Conservation (phyloP, 1,140 invertebrate genomes). For the Panagrolaimus sp. region DNA sequence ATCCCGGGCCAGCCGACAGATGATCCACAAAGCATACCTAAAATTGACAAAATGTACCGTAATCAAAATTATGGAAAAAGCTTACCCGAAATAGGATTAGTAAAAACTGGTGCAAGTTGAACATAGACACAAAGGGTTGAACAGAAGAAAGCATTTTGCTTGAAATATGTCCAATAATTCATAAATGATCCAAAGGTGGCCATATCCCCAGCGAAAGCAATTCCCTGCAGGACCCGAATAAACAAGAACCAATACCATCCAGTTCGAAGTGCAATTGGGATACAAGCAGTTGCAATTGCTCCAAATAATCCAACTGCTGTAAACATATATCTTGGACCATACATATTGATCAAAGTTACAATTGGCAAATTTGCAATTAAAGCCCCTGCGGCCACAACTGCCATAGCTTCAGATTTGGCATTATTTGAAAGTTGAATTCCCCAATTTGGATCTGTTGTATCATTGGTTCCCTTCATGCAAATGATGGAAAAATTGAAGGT, state of each 20-base stretch:
- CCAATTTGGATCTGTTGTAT: not conserved
- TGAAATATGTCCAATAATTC: constrained; percentile 33
- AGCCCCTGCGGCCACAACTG: not conserved
- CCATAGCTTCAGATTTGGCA: constrained; percentile 19
- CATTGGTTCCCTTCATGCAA: not conserved
- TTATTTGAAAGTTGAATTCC: not conserved
- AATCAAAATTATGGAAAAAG: too few species aligned
- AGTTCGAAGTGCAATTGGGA: constrained; percentile 26
- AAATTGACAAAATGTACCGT: constrained; percentile 16
- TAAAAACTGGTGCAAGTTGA: constrained; percentile 32
- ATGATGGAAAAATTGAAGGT: constrained; percentile 37
- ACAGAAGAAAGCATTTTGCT: constrained; percentile 31
- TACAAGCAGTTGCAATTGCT: constrained; percentile 36
- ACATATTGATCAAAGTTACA: constrained; percentile 34
- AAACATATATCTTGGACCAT: constrained; percentile 35
- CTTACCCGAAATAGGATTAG: constrained; percentile 30
- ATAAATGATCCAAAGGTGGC: constrained; percentile 35
- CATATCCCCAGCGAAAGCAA: constrained; percentile 37
- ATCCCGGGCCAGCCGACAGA: constrained; percentile 39
- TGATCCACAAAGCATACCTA: constrained; percentile 35
- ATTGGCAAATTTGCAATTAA: constrained; percentile 27
- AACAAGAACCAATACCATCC: constrained; percentile 30
- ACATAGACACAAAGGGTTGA: constrained; percentile 24
- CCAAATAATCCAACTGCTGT: constrained; percentile 30
- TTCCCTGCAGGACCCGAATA: constrained; percentile 27